A percentile compares a stretch with the other conserved stretches of the same genome.
Conservation (phyloP, 2,113 vertebrate genomes). For the Podocnemis expansa region DNA sequence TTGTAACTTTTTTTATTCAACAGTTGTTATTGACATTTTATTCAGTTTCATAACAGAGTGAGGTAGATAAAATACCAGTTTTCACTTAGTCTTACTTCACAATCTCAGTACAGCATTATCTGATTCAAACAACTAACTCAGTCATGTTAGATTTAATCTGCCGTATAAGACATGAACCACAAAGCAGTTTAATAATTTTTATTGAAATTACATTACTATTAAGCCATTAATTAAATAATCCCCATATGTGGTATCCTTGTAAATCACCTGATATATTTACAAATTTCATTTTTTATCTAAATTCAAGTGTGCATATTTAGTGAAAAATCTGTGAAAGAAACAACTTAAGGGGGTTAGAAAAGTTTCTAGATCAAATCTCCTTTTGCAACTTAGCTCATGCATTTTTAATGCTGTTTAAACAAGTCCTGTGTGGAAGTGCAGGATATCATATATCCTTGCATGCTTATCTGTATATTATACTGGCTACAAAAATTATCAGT, state of each 20-base stretch:
- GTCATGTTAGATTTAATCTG: not conserved
- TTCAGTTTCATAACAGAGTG: not conserved
- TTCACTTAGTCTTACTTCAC: not conserved
- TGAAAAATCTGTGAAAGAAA: not conserved
- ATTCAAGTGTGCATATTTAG: accelerated
- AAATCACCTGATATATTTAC: not conserved
- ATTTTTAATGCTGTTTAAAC: accelerated
- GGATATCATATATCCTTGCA: too few relatives aligned
- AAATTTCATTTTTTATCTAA: not conserved
- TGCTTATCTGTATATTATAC: not conserved
- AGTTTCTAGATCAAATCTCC: not conserved
- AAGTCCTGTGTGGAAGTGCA: not conserved
- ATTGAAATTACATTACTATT: not conserved
- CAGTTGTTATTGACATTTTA: not conserved
- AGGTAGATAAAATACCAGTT: accelerated
- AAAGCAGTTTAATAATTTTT: not conserved
- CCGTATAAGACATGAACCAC: not conserved
- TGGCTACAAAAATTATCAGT: not conserved
- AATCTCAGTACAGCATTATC: not conserved
- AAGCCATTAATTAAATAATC: not conserved
- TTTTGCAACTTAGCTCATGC: not conserved
- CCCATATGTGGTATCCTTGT: not conserved
- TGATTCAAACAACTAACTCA: not conserved
- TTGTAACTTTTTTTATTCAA: not conserved
- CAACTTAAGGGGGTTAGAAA: not conserved